A percentile compares a stretch with the other conserved stretches of the same genome.
Conservation (phyloP, 2,888 invertebrate species). For the Ichneumoninae sp. region DNA sequence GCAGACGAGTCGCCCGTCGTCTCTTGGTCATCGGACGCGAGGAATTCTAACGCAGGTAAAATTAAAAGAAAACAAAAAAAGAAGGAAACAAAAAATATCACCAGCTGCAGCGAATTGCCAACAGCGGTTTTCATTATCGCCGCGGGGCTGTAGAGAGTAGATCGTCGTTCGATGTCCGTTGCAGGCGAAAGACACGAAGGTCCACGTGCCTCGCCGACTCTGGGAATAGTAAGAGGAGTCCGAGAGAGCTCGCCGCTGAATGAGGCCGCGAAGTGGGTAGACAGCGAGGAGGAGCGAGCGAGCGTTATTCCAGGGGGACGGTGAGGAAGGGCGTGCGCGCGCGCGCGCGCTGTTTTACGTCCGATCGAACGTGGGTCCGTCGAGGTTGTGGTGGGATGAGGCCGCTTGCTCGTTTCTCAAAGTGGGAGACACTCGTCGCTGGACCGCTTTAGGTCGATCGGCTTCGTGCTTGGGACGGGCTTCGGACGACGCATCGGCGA, state of each 20-base stretch:
- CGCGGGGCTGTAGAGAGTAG: no score
- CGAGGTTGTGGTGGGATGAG: background rate
- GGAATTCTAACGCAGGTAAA: no score
- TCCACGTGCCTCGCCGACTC: background rate
- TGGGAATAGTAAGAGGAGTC: slow-evolving; percentile 9
- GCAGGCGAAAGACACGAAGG: slow-evolving; percentile 1
- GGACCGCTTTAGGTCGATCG: slow-evolving; percentile 2
- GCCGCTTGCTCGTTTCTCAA: slow-evolving; percentile 14
- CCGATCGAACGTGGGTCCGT: slow-evolving; percentile 9
- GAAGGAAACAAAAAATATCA: no score
- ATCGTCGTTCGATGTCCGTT: slow-evolving; percentile 17
- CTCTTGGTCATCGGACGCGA: no score
- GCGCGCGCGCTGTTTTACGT: background rate
- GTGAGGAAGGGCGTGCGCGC: background rate
- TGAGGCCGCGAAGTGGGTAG: slow-evolving; percentile 37
- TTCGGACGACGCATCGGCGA: no score
- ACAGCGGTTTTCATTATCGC: no score
- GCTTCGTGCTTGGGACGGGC: no score
- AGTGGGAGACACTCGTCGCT: slow-evolving; percentile 33
- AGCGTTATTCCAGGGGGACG: slow-evolving; percentile 9
- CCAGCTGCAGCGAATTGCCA: no score
- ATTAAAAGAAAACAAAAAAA: no score
- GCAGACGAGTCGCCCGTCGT: background rate
- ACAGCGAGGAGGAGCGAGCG: slow-evolving; percentile 10
- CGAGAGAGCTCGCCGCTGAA: slow-evolving; percentile 38